These are phyloP conservation scores for Indicator indicator DNA, from an alignment of 2,113 vertebrate genomes.

Conservation along the genomic window DNA sequence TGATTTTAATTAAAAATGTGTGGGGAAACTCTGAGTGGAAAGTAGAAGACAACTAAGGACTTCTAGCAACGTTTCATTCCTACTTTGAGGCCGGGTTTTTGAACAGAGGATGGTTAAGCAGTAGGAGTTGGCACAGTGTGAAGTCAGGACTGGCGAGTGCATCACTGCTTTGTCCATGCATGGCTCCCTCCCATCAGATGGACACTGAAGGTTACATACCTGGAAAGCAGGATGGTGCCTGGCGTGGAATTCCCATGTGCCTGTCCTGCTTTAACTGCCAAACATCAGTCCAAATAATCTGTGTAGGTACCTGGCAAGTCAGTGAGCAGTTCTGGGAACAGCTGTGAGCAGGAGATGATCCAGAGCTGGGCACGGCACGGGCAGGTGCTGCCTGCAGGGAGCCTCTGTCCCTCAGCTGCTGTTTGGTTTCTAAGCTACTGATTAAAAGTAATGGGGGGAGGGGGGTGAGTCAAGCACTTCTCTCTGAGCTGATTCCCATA, in stretches of 20 bases:
- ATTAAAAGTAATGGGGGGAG: neutral
- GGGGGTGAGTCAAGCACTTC: neutral
- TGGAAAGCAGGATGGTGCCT: neutral
- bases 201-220: neutral
- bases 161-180: accelerated
- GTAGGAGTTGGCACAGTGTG: neutral
- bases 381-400: neutral
- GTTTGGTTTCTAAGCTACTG: neutral
- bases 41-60: neutral
- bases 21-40: neutral
- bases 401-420: neutral
- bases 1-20: neutral
- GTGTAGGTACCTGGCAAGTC: neutral
- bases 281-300: neutral
- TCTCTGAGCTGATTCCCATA: neutral
- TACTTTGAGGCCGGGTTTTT: neutral
- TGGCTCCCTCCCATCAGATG: neutral
- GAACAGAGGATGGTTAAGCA: accelerated
- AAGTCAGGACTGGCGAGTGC: neutral
- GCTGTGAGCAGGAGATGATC: neutral
- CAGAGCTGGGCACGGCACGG: accelerated
- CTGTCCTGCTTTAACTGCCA: neutral
- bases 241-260: neutral
- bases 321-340: accelerated
- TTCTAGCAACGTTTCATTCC: neutral